phyloP scores from a whole-genome alignment of 2,888 invertebrate species.

The Campoplex capitator region DNA sequence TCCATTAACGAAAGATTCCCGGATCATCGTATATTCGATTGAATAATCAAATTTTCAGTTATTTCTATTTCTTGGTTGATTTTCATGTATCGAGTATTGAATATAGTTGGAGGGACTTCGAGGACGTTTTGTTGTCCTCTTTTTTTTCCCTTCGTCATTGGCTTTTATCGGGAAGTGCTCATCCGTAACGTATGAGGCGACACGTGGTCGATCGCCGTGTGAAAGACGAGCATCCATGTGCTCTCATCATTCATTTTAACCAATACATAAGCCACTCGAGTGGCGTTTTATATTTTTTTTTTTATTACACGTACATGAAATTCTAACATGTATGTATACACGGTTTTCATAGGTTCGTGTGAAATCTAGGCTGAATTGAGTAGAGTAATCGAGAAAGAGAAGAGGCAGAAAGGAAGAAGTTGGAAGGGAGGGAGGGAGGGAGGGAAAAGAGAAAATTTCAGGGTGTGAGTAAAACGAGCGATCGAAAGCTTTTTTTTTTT shows the following conservation, averaged over 20 bases:
- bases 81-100: background rate
- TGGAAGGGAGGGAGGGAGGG: background rate
- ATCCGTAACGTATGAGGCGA: slow-evolving; percentile 53
- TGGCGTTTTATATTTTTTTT: background rate
- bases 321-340: slow-evolving; percentile 43
- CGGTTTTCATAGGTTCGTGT: slow-evolving; percentile 64
- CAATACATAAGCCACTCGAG: slow-evolving; percentile 43
- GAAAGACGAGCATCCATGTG: slow-evolving; percentile 24
- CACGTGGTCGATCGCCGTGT: slow-evolving; percentile 59
- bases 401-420: slow-evolving; percentile 17
- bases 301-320: slow-evolving; percentile 30
- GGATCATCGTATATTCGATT: background rate
- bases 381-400: slow-evolving; percentile 36
- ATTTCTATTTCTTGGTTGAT: background rate
- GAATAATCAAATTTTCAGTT: background rate
- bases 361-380: slow-evolving; percentile 67
- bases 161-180: slow-evolving; percentile 61
- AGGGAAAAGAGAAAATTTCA: background rate
- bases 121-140: background rate
- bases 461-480: slow-evolving; percentile 21
- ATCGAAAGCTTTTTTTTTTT: slow-evolving; percentile 34
- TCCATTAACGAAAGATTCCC: background rate
- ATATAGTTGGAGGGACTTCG: background rate
- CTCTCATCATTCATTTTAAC: slow-evolving; percentile 31
- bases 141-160: slow-evolving; percentile 39